Conservation (phyloP, 92 coral and sea anemone genomes). For the Epizoanthus fatuus region DNA sequence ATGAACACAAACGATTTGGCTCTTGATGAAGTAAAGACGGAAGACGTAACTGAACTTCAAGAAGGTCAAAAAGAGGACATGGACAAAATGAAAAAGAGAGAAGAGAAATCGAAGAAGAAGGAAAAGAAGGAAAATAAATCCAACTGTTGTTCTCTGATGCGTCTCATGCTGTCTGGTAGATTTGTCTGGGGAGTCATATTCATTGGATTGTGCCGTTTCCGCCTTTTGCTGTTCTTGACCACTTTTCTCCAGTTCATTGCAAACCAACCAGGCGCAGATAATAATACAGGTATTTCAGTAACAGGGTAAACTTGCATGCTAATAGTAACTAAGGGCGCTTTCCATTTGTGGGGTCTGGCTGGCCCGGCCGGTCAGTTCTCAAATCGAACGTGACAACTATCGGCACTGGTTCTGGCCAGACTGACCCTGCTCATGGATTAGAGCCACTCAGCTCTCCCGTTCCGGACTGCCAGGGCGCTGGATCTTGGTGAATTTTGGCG, state of each 20-base stretch:
- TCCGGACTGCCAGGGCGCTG: too few relatives aligned
- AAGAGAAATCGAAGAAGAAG: not conserved
- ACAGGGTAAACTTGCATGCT: not conserved
- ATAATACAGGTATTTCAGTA: conserved; percentile 50
- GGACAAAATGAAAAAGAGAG: not conserved
- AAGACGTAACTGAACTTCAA: not conserved
- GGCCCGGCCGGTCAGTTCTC: too few relatives aligned
- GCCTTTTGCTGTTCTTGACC: conserved; percentile 54
- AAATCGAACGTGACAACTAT: too few relatives aligned
- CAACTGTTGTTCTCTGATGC: not conserved
- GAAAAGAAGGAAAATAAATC: not conserved
- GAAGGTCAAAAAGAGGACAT: not conserved
- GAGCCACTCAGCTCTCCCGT: too few relatives aligned
- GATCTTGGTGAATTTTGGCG: too few relatives aligned
- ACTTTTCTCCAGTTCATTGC: conserved; percentile 66
- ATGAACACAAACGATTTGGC: too few relatives aligned
- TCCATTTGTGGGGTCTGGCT: too few relatives aligned
- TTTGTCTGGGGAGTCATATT: conserved; percentile 57
- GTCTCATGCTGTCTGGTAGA: conserved; percentile 42
- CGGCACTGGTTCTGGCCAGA: too few relatives aligned
- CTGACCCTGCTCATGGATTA: too few relatives aligned
- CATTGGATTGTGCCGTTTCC: conserved; percentile 58
- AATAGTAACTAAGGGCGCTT: too few relatives aligned
- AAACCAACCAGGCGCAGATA: conserved; percentile 45
- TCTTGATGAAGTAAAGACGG: not conserved